Evolutionary conservation across 2,888 invertebrate genomes (phyloP), one percentile per base, ranked within the genome.

Genomic region (Pemphredon lugubris): DNA sequence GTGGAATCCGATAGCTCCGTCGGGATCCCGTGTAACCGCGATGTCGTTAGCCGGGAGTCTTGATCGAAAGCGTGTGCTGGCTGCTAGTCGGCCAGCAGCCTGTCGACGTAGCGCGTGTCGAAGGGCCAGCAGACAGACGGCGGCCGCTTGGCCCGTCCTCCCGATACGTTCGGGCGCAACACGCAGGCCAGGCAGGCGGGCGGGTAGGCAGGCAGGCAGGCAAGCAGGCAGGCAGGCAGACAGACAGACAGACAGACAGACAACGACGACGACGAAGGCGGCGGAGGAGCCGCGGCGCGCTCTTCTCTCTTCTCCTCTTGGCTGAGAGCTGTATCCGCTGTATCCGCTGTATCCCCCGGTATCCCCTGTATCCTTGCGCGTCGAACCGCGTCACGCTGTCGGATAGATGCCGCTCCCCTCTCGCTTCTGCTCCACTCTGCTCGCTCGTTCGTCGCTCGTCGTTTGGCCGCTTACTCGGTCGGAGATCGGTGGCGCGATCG

Each of bases 331-430:
- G 26, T 79, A 73, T n/a, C n/a, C n/a, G n/a, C n/a, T n/a, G n/a
- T n/a, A n/a, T n/a, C n/a, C n/a, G n/a, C n/a, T n/a, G n/a, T n/a
- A n/a, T n/a, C n/a, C n/a, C n/a, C n/a, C n/a, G n/a, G n/a, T n/a
- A n/a, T n/a, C n/a, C n/a, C n/a, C n/a, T n/a, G n/a, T 85, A 85
- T 84, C 81, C 83, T 84, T 84, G 78, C 85, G 83, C 85, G 77
- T 32, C 53, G 23, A 34, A 30, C 4, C 60, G 59, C 50, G 58
- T 59, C 61, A 57, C 47, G 26, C n/a, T 34, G 63, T 9, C 63
- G 63, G 61, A 48, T 45, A 40, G 63, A 58, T 54, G 34, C 34
- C 13, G 40, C 50, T 70, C 73, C 64, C 71, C 64, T 50, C 72
- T 55, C 59, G 71, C 37, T 69, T n/a, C 34, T 20, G 34, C 44